Evolutionary conservation across 2,113 vertebrate genomes (phyloP), one percentile per base, ranked within the genome.

Genomic region (Cinclus cinclus): DNA sequence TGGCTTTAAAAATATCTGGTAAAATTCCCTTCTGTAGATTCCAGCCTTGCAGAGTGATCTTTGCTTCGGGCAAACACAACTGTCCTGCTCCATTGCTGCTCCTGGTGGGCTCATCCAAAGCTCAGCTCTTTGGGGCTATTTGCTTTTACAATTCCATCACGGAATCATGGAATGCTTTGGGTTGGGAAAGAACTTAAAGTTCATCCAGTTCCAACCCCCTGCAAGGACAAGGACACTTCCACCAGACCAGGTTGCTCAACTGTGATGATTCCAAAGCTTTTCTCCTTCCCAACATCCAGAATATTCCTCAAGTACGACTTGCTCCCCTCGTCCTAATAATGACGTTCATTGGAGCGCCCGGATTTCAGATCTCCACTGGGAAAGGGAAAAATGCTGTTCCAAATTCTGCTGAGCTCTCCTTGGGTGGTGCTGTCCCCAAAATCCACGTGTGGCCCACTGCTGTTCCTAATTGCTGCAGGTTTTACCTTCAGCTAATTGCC

Each of bases 271-370:
- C 20, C 44, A 37, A 69, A 75, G 27, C 25, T 18, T 50, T 80
- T 28, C 18, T 52, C 46, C 39, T 74, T 25, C 23, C 37, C 21
- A 81, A 15, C 30, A 20, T 11, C 11, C 58, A 17, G 23, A 73
- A 25, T 3, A 13, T 9, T 20, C 56, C 9, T 35, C 2, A 7
- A 56, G 12, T 30, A 14, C 2, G 1, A 44, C 28, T 46, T 1
- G 0, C 8, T 69, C 15, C 46, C 7, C 18, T 68, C 19, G 1
- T 28, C 69, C 27, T 22, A 44, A 44, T 3, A 42, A 89, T 68
- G 14, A 10, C 4, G 1, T n/a, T 53, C 13, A 7, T 47, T 23
- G 9, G 62, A 50, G 10, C 3, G 0, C 12, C 25, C 16, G 14
- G 13, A 46, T 10, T 5, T 20, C 41, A 49, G n/a, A 21, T 17